Conservation (phyloP, 2,888 invertebrate genomes). For the Syrista parreyssii region DNA sequence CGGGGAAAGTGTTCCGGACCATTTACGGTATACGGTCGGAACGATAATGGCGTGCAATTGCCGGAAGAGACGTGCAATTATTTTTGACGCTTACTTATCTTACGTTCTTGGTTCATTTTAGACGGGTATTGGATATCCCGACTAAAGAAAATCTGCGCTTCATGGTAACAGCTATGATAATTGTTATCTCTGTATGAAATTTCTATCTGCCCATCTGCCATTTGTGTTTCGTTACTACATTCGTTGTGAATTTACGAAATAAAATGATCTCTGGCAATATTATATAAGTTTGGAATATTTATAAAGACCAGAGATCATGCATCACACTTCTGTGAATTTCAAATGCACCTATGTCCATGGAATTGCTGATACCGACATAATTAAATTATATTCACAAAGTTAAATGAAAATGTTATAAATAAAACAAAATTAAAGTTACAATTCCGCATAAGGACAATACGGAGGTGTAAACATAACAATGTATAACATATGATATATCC, state of each 20-base stretch:
- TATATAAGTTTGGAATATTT: too few species aligned
- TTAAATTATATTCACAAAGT: not conserved
- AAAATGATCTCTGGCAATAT: not conserved
- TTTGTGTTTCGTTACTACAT: slow-evolving; percentile 8
- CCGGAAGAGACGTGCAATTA: not conserved
- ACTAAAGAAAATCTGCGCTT: not conserved
- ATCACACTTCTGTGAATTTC: too few species aligned
- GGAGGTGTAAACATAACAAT: not conserved
- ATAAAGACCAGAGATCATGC: too few species aligned
- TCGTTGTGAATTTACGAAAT: not conserved
- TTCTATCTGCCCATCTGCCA: slow-evolving; percentile 26
- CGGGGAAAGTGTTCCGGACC: not conserved
- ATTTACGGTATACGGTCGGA: not conserved
- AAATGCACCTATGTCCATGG: not conserved
- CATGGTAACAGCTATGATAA: not conserved
- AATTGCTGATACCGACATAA: not conserved
- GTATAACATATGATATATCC: not conserved
- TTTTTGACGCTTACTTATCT: not conserved
- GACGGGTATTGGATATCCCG: not conserved
- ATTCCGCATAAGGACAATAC: not conserved
- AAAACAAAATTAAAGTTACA: not conserved
- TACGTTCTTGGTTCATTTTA: not conserved
- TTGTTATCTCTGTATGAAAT: slow-evolving; percentile 27
- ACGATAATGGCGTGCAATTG: not conserved
- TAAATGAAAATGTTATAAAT: not conserved